Percentiles rank a stretch among this genome's conserved stretches.
Evolutionary conservation across 53 echinoderm and acorn worm species (phyloP).

Genomic region (Crossaster papposus): DNA sequence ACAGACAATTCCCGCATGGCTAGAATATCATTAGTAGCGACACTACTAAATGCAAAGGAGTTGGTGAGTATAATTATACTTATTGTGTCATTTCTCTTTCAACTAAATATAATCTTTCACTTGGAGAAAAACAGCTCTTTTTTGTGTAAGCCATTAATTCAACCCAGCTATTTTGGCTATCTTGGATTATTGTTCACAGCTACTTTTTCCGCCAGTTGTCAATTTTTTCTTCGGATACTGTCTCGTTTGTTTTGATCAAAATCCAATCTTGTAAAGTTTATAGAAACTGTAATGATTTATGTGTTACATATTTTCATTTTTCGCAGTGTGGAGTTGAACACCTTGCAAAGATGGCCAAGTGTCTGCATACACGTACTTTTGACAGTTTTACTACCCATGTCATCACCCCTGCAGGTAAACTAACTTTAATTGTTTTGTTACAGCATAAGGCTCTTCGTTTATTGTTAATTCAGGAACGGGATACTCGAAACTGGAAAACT

Average conservation of each 20-base stretch:
- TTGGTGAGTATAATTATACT: not conserved
- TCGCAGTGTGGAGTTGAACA: slow-evolving; percentile 4
- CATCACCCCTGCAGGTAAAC: not conserved
- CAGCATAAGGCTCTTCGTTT: not conserved
- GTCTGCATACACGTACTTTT: not conserved
- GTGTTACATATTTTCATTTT: not conserved
- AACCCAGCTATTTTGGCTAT: too few relatives aligned
- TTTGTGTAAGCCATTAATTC: too few relatives aligned
- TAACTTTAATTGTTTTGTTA: not conserved
- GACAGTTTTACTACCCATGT: slow-evolving; percentile 34
- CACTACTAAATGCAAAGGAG: not conserved
- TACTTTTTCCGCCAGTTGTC: not conserved
- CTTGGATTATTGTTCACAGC: not conserved
- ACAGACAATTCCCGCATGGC: too few relatives aligned
- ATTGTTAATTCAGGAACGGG: not conserved
- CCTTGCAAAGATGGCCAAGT: not conserved
- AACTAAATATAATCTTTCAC: too few relatives aligned
- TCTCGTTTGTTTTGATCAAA: not conserved
- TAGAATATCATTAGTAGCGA: not conserved
- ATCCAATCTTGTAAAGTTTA: not conserved
- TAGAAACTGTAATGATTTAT: not conserved
- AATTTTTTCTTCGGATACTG: not conserved
- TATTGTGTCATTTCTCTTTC: too few relatives aligned
- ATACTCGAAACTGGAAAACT: not conserved
- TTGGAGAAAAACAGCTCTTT: too few relatives aligned